Conservation (phyloP, 2,888 invertebrate species). For the Lasioglossum zephyrum region DNA sequence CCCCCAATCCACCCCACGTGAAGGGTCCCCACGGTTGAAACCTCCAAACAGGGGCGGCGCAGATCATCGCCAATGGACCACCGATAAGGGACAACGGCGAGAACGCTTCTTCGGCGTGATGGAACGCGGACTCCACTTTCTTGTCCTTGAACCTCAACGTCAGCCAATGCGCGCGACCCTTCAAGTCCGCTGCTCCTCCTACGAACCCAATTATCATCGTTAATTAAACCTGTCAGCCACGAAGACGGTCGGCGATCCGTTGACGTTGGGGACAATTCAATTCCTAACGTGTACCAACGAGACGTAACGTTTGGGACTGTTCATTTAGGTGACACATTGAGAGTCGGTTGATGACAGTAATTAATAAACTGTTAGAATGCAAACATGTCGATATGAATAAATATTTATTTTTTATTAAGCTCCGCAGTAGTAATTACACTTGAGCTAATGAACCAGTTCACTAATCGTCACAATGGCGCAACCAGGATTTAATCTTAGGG, state of each 20-base stretch:
- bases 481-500: too few species aligned
- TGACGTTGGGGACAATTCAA: background rate
- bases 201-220: slow-evolving; percentile 31
- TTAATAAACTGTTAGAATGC: too few species aligned
- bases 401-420: too few species aligned
- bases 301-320: background rate
- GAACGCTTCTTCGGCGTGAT: slow-evolving; percentile 88
- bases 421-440: background rate
- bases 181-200: slow-evolving; percentile 86
- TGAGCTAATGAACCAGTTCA: background rate
- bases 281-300: background rate
- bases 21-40: slow-evolving; percentile 82
- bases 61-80: slow-evolving; percentile 87
- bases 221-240: background rate
- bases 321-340: background rate
- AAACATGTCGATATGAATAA: too few species aligned
- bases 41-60: slow-evolving; percentile 82
- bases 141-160: slow-evolving; percentile 89
- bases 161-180: slow-evolving; percentile 88
- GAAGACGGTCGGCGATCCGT: background rate
- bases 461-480: too few species aligned
- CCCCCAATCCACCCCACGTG: slow-evolving; percentile 82
- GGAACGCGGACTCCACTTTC: slow-evolving; percentile 89
- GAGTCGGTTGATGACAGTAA: background rate
- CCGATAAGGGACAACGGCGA: slow-evolving; percentile 88